A percentile compares a stretch with the other conserved stretches of the same genome.
Evolutionary conservation across 2,797 vertebrate genomes (phyloP).

Genomic region (Harpagifer antarcticus): DNA sequence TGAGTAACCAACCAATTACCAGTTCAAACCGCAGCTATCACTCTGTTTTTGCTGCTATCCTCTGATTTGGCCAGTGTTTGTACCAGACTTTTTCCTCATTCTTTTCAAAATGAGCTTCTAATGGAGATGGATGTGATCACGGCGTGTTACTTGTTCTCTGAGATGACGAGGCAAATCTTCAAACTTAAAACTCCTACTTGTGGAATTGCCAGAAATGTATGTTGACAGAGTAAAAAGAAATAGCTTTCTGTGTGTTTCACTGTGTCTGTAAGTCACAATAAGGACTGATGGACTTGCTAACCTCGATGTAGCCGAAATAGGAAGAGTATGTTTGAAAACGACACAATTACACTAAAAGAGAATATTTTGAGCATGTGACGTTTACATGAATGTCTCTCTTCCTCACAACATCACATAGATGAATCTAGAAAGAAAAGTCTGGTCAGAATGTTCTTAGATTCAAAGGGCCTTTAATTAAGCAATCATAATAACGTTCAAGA

Average conservation of each 20-base stretch:
- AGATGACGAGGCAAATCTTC: constrained; percentile 57
- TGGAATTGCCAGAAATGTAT: background rate
- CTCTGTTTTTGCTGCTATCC: constrained; percentile 63
- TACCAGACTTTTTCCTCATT: constrained; percentile 32
- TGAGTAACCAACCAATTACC: constrained; percentile 81
- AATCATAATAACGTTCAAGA: no score
- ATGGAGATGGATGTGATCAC: constrained; percentile 64
- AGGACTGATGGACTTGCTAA: background rate
- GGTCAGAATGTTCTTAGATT: no score
- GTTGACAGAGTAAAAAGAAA: background rate
- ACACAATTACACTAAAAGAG: background rate
- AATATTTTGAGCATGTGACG: background rate
- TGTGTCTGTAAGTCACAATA: background rate
- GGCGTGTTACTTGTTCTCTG: constrained; percentile 42
- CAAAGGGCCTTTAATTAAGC: no score
- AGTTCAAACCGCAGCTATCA: constrained; percentile 80
- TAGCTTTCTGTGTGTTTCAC: background rate
- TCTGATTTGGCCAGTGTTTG: constrained; percentile 75
- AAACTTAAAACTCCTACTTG: constrained; percentile 1
- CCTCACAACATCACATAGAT: no score
- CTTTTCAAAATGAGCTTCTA: constrained; percentile 62
- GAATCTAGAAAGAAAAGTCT: no score
- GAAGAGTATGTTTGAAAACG: background rate
- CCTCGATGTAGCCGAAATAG: background rate
- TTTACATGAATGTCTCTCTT: background rate